A percentile compares a stretch with the other conserved stretches of the same genome.
These are phyloP conservation scores for Brienomyrus longianalis DNA, from an alignment of 2,113 vertebrate genomes.

Conservation along the genomic window DNA sequence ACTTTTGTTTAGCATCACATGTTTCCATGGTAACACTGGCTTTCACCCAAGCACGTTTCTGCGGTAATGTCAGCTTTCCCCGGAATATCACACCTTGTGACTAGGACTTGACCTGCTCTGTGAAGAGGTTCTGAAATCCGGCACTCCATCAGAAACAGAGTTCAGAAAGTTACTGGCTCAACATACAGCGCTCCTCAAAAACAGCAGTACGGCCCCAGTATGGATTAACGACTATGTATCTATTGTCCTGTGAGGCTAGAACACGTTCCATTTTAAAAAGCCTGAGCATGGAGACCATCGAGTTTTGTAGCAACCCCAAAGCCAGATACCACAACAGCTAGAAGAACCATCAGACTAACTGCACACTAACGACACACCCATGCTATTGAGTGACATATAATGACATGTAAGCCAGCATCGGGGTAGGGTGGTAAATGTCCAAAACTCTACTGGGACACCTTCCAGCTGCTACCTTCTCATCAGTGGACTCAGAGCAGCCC, in stretches of 20 bases:
- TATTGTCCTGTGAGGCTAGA: neutral
- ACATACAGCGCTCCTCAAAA: neutral
- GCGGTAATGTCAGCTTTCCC: neutral
- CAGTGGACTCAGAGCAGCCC: neutral
- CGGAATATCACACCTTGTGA: neutral
- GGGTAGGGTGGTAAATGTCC: neutral
- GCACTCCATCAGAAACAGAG: neutral
- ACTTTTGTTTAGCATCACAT: neutral
- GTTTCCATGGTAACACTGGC: neutral
- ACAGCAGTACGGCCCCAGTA: neutral
- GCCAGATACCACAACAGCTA: neutral
- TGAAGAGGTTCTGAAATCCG: neutral
- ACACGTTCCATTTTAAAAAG: neutral
- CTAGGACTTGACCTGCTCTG: neutral
- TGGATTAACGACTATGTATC: neutral
- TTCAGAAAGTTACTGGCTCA: neutral
- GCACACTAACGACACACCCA: neutral
- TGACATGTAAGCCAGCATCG: neutral
- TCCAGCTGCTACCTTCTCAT: neutral
- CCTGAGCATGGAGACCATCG: neutral
- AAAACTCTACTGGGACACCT: constrained; percentile 8
- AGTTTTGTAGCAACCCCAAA: neutral
- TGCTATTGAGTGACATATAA: neutral
- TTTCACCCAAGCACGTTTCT: neutral
- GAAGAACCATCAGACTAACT: neutral